A percentile compares a stretch with the other conserved stretches of the same genome.
Evolutionary conservation across 2,113 vertebrate species (phyloP).

Genomic region (Odontophorus gujanensis): DNA sequence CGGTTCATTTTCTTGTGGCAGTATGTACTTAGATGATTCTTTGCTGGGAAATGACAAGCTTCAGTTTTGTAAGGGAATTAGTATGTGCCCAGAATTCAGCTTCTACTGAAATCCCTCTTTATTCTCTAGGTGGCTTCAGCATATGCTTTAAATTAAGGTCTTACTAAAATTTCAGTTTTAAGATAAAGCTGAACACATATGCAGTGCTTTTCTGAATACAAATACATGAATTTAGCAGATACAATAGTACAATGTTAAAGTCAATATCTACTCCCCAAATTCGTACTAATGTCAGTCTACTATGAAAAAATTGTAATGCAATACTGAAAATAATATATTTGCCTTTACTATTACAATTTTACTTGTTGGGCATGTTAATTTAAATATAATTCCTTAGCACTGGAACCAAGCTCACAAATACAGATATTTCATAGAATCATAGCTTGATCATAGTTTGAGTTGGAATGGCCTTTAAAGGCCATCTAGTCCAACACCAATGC

Average conservation of each 20-base stretch:
- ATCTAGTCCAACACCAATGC: no score
- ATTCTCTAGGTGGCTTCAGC: not conserved
- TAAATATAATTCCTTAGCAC: not conserved
- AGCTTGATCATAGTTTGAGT: no score
- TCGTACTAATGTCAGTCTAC: not conserved
- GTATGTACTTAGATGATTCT: not conserved
- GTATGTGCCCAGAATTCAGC: rapidly evolving
- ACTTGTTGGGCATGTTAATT: not conserved
- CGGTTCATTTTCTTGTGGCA: not conserved
- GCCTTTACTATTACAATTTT: not conserved
- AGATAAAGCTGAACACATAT: not conserved
- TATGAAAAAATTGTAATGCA: not conserved
- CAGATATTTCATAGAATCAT: not conserved
- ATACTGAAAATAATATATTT: not conserved
- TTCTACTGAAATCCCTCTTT: not conserved
- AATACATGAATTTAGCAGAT: not conserved
- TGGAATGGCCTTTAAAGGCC: no score
- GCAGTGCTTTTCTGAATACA: not conserved
- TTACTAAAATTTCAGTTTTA: not conserved
- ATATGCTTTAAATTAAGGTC: not conserved
- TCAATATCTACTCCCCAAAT: not conserved
- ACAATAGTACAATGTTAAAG: not conserved
- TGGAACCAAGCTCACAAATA: not conserved
- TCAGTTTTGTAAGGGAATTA: not conserved
- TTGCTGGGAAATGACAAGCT: not conserved